Base-by-base conservation (phyloP, 2,113 vertebrate species). In the Pelodiscus sinensis region DNA sequence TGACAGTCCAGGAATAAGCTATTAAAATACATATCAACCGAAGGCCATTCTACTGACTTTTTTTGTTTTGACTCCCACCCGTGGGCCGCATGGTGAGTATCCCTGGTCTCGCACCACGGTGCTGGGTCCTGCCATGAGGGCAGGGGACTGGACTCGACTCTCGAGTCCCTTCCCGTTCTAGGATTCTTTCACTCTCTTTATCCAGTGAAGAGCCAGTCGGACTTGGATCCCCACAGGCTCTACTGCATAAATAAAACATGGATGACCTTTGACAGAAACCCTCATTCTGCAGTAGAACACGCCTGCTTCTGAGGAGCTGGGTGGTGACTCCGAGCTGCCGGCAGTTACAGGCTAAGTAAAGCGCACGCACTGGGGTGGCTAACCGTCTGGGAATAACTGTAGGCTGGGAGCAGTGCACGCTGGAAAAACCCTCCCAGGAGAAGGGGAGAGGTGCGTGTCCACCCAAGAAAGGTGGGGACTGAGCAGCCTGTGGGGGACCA, bases 371-470 rank as follows among this genome's bases (percentile, higher is more conserved):
- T 18, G 60, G 60, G 27, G 6, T 65, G 60, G 62, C n/a, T 68
- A 68, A 27, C 29, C n/a, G 31, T 68, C 62, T 68, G 62, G 31
- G 15, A 16, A 68, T n/a, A 68, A 4, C 31, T 68, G 31, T 62
- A 8, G 16, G 31, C 15, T 31, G 62, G 29, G 31, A n/a, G 62
- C 62, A 4, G 15, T 18, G 15, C 15, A n/a, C 31, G 15, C 62
- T 68, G 62, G 62, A 68, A 19, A 68, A 68, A 65, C 62, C 62
- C 31, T n/a, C 7, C 8, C 60, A 3, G 2, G 27, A 62, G 31
- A 0, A 15, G 31, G 15, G 2, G 11, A 29, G 25, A 29, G 10
- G 25, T 62, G 58, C 12, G 1, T 62, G 58, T 13, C 25, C 25
- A 29, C 58, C 58, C 62, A 68, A 65, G 62, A n/a, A 68, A n/a